Conservation (phyloP, 2,888 invertebrate genomes). For the Leptopilina drosophilae region DNA sequence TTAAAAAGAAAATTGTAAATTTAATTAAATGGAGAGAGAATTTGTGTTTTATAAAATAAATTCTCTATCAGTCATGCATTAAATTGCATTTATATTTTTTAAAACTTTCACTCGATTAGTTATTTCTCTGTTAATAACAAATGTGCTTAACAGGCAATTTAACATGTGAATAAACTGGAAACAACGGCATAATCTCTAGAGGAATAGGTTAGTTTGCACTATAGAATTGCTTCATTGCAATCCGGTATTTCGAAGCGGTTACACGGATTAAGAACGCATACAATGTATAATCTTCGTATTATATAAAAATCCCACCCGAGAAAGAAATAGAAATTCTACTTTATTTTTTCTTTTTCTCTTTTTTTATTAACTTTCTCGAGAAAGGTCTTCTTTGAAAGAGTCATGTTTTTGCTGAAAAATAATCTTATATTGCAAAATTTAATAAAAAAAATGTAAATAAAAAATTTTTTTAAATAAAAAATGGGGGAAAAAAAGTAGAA, state of each 20-base stretch:
- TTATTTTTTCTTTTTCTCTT: too few relatives aligned
- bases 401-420: too few relatives aligned
- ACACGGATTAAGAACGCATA: conserved; percentile 4
- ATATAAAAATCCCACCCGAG: not conserved
- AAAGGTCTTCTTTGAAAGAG: too few relatives aligned
- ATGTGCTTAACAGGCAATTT: conserved; percentile 28
- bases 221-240: conserved; percentile 4
- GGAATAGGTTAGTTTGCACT: conserved; percentile 22
- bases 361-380: too few relatives aligned
- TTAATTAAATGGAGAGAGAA: too few relatives aligned
- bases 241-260: conserved; percentile 9
- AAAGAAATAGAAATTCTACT: not conserved
- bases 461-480: too few relatives aligned
- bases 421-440: too few relatives aligned
- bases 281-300: conserved; percentile 3
- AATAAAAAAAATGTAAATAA: too few relatives aligned
- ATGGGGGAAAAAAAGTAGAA: too few relatives aligned
- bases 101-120: conserved; percentile 30
- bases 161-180: conserved; percentile 29
- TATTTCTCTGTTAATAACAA: conserved; percentile 14
- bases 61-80: conserved; percentile 6
- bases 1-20: too few relatives aligned
- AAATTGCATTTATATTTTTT: conserved; percentile 35
- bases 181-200: conserved; percentile 19
- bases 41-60: too few relatives aligned